Base-by-base conservation (phyloP, 2,113 vertebrate species). In the Gasterosteus nipponicus region DNA sequence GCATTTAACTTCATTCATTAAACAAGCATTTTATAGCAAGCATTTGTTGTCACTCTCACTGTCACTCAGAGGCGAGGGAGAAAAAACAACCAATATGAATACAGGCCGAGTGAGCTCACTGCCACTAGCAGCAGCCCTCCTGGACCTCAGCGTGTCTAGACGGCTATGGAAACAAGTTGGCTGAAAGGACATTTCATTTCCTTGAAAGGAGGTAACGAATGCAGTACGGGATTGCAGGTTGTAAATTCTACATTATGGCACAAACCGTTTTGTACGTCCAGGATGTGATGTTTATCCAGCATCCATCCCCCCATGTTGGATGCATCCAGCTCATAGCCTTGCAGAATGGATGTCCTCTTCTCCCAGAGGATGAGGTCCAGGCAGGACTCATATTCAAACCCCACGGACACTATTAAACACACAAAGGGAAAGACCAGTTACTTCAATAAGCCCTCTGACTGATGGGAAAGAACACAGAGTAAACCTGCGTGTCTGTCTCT, bases 291-390 rank as follows among this genome's bases (percentile, higher is more conserved):
- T 41, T 97, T 99, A 77, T 98, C 96, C 76, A 99, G 65, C 0
- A 95, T 96, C 98, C 98, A 99, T 6, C 97, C 96, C 22, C 98
- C 98, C 96, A 99, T 98, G 89, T 97, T 99, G 64, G 98, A 99
- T 7, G 97, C 96, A 57, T 99, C 97, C 63, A 99, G 85, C 69
- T 99, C 98, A 5, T 97, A 98, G 54, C 98, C 98, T 86, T 99
- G 98, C 65, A 99, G 77, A 81, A 96, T 16, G 15, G 97, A 95
- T 0, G 97, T 99, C 65, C 98, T 93, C 88, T 99, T 99, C 86
- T 99, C 98, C 98, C 98, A 99, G 10, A 98, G 94, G 64, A 98
- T 99, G 51, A 99, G 94, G 86, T 99, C 98, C 91, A 99, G 87
- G 83, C 98, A 99, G 0, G 98, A 99, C 89, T 99, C 98, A 2